Evolutionary conservation across 1,140 invertebrate species (phyloP), one percentile per base, ranked within the genome.

Genomic region (Ostrea edulis): DNA sequence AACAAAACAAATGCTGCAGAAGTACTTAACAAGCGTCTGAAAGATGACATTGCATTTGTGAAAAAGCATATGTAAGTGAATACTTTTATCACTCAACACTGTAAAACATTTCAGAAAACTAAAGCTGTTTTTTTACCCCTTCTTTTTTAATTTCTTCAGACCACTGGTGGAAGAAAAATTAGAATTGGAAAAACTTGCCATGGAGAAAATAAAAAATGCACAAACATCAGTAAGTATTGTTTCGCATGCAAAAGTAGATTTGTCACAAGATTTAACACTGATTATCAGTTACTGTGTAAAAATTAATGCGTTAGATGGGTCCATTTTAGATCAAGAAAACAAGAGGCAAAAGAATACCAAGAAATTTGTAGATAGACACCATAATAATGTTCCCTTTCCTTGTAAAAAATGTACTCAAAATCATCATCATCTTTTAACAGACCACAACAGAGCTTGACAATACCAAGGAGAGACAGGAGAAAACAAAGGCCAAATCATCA

Each of bases 81-180:
- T 20, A n/a, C 12, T 62, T 20, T n/a, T 5, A 62, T n/a, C 3
- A 62, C 1, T 44, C 35, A 44, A 5, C 35, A 44, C 35, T 44
- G 35, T 44, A 44, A 2, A 44, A 44, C 35, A 44, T 44, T 44
- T 44, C 2, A 44, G 35, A 44, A 44, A 44, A 44, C 35, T 44
- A 44, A n/a, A 44, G 35, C 35, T 44, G 35, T 44, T 44, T 44
- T n/a, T 2, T 44, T 17, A 62, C 17, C n/a, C 17, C 55, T 22
- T 86, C 54, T 84, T 51, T 84, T 71, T 86, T n/a, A n/a, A n/a
- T n/a, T n/a, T n/a, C n/a, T 88, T 90, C 83, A 94, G 94, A 55
- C 94, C 94, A 25, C 85, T 95, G 25, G 94, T 95, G 20, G 91
- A 94, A 89, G 94, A 95, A 71, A 95, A 95, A 54, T 88, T 95